Conservation (phyloP, 2,113 vertebrate species). For the Pristiophorus japonicus region DNA sequence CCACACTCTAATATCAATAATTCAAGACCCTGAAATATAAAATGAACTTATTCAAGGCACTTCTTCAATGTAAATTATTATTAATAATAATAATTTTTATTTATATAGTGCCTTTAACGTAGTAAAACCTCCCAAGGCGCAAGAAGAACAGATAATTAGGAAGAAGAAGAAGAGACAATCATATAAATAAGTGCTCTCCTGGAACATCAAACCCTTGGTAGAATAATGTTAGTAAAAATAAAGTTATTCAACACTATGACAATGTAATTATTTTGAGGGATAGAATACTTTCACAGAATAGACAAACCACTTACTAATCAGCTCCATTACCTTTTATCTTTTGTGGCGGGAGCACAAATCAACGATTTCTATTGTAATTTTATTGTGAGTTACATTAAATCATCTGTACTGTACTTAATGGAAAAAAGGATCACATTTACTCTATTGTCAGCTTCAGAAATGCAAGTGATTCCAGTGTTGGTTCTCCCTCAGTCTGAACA, state of each 20-base stretch:
- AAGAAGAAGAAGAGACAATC: neutral
- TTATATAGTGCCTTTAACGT: too few species aligned
- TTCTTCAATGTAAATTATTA: neutral
- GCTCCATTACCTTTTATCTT: slow-evolving; percentile 7
- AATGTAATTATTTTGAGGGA: neutral
- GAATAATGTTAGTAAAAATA: neutral
- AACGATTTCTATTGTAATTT: neutral
- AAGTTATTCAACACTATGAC: neutral
- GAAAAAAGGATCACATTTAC: neutral
- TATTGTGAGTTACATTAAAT: neutral
- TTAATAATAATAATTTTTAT: too few species aligned
- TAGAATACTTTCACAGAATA: neutral
- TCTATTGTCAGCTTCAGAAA: neutral
- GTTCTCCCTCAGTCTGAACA: neutral
- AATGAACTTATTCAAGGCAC: neutral
- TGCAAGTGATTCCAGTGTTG: neutral
- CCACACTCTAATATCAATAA: neutral
- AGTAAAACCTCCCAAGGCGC: too few species aligned
- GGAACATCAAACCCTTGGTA: neutral
- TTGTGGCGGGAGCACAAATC: neutral
- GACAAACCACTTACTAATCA: neutral
- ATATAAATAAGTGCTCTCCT: neutral
- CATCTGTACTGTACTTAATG: neutral
- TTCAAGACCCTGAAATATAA: neutral
- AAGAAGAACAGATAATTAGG: too few species aligned